Evolutionary conservation across 2,113 vertebrate genomes (phyloP).

Genomic region (Pogona vitticeps): DNA sequence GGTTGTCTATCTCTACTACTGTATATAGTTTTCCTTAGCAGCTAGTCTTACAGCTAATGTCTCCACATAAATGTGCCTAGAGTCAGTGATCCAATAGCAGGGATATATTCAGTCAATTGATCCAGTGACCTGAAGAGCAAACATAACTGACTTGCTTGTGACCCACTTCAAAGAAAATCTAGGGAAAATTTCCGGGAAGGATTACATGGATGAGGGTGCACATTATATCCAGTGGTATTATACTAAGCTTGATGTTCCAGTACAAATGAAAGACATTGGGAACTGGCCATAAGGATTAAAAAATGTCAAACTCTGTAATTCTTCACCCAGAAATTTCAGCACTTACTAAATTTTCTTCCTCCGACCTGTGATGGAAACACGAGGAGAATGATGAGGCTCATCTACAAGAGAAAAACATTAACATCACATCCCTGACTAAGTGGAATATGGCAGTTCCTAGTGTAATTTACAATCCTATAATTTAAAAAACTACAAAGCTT

Average conservation of each 20-base stretch:
- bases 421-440: slow-evolving; percentile 49
- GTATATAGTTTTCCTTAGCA: neutral
- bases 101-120: neutral
- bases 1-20: neutral
- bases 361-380: slow-evolving; percentile 64
- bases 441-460: neutral
- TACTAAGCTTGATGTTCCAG: neutral
- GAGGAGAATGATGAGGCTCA: slow-evolving; percentile 70
- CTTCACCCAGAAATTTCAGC: slow-evolving; percentile 20
- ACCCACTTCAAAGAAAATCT: slow-evolving; percentile 10
- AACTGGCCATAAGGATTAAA: neutral
- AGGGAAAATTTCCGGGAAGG: slow-evolving; percentile 7
- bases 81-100: neutral
- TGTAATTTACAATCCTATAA: slow-evolving; percentile 19
- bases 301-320: neutral
- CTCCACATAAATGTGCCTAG: neutral
- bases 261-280: slow-evolving; percentile 10
- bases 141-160: neutral
- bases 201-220: neutral
- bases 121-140: neutral
- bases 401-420: slow-evolving; percentile 75
- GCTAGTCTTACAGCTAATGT: neutral
- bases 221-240: neutral
- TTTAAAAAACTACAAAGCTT: slow-evolving; percentile 25
- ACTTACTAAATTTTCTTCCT: slow-evolving; percentile 77